These are phyloP conservation scores for Amphilophus citrinellus DNA, from an alignment of 2,113 vertebrate species.

Conservation along the genomic window DNA sequence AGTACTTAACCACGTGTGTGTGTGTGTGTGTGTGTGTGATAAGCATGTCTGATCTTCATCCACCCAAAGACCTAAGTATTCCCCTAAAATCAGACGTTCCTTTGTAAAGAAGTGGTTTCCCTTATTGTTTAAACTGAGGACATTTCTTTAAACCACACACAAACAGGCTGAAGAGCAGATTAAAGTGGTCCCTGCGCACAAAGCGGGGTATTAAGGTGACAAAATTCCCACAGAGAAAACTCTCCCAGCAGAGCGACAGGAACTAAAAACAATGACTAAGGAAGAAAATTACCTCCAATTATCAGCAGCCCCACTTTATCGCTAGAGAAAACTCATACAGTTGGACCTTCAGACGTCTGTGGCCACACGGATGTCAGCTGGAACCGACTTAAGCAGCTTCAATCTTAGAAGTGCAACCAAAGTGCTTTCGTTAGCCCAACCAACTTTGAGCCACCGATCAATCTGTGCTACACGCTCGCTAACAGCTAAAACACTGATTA, in stretches of 20 bases:
- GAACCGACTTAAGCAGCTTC: neutral
- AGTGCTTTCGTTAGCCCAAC: neutral
- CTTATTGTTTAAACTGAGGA: neutral
- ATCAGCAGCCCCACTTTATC: neutral
- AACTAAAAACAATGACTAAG: conserved; percentile 3
- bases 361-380: neutral
- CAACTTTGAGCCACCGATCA: conserved; percentile 19
- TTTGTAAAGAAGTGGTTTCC: neutral
- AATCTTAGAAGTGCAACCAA: neutral
- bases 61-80: neutral
- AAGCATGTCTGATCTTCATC: neutral
- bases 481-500: neutral
- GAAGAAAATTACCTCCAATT: neutral
- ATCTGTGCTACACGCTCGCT: neutral
- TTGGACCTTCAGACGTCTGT: neutral
- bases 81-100: neutral
- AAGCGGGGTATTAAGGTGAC: neutral
- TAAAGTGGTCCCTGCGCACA: neutral
- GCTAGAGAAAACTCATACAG: neutral
- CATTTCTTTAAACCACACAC: no score
- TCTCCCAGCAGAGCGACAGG: neutral
- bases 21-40: neutral
- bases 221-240: neutral
- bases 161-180: no score
- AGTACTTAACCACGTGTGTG: neutral